phyloP scores from a whole-genome alignment of 2,113 vertebrate species.

The Myotis lucifugus region DNA sequence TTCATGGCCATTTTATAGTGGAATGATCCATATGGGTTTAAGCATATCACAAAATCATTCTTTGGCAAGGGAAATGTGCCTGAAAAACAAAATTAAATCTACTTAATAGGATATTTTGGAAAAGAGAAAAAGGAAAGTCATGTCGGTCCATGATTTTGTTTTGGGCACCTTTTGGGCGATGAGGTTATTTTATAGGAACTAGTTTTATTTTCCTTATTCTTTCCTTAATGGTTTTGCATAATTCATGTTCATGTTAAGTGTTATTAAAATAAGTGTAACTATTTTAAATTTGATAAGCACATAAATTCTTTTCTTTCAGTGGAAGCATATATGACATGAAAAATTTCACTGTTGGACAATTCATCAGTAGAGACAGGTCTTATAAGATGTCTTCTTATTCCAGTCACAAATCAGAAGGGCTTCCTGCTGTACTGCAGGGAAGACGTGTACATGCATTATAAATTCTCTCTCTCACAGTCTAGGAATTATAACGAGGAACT shows the following conservation, averaged over 20 bases:
- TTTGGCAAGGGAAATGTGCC: constrained; percentile 26
- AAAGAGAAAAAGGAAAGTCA: constrained; percentile 31
- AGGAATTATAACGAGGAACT: constrained; percentile 68
- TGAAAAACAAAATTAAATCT: constrained; percentile 47
- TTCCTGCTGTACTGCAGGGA: constrained; percentile 52
- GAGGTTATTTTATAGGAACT: constrained; percentile 52
- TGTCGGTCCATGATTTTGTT: constrained; percentile 45
- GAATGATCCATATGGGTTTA: constrained; percentile 28
- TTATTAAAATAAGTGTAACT: constrained; percentile 57
- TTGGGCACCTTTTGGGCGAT: not conserved
- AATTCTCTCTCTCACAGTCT: constrained; percentile 65
- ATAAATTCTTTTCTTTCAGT: constrained; percentile 65
- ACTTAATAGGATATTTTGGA: constrained; percentile 55
- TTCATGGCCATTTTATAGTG: constrained; percentile 17
- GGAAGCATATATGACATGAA: constrained; percentile 27
- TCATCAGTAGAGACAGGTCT: constrained; percentile 64
- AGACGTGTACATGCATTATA: constrained; percentile 69
- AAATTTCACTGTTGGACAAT: constrained; percentile 60
- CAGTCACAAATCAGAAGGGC: constrained; percentile 76
- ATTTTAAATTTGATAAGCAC: constrained; percentile 63
- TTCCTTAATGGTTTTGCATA: constrained; percentile 46
- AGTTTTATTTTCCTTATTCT: constrained; percentile 55
- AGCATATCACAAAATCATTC: constrained; percentile 7
- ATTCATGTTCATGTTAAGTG: constrained; percentile 51
- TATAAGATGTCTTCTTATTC: constrained; percentile 68